Evolutionary conservation across 2,113 vertebrate species (phyloP).

Genomic region (Seriola dumerili): DNA sequence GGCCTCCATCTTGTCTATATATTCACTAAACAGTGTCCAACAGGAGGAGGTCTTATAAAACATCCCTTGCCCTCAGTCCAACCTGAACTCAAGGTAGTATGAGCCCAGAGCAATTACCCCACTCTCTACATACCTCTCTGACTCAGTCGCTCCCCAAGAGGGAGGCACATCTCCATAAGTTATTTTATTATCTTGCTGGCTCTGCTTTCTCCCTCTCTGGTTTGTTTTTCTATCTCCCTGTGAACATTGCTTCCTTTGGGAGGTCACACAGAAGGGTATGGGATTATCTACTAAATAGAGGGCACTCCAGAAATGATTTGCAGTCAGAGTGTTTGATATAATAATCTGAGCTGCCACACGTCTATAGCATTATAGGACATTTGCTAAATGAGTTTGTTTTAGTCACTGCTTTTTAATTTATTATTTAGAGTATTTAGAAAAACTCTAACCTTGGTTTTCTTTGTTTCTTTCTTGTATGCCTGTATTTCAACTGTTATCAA

Average conservation of each 20-base stretch:
- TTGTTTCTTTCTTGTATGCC: conserved; percentile 3
- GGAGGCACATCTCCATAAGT: conserved; percentile 78
- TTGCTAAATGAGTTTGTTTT: conserved; percentile 56
- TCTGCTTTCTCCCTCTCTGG: conserved; percentile 66
- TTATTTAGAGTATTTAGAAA: not conserved
- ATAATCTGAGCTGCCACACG: conserved; percentile 54
- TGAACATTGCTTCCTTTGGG: conserved; percentile 63
- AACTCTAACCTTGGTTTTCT: conserved; percentile 27
- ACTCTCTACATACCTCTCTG: conserved; percentile 64
- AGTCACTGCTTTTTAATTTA: conserved; percentile 26
- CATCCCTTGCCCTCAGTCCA: conserved; percentile 64
- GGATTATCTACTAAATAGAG: conserved; percentile 71
- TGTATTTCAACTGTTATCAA: not conserved
- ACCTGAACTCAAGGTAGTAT: conserved; percentile 62
- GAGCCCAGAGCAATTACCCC: conserved; percentile 75
- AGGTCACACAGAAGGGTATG: conserved; percentile 70
- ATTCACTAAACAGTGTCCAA: conserved; percentile 69
- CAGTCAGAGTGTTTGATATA: conserved; percentile 60
- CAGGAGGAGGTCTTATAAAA: conserved; percentile 70
- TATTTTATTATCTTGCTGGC: conserved; percentile 84
- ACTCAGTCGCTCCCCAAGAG: conserved; percentile 50
- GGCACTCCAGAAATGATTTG: conserved; percentile 64
- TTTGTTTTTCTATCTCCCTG: conserved; percentile 68
- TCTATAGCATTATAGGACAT: conserved; percentile 40
- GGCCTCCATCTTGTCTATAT: conserved; percentile 64